phyloP scores from a whole-genome alignment of 2,113 vertebrate genomes.

The Oryzias woworae region DNA sequence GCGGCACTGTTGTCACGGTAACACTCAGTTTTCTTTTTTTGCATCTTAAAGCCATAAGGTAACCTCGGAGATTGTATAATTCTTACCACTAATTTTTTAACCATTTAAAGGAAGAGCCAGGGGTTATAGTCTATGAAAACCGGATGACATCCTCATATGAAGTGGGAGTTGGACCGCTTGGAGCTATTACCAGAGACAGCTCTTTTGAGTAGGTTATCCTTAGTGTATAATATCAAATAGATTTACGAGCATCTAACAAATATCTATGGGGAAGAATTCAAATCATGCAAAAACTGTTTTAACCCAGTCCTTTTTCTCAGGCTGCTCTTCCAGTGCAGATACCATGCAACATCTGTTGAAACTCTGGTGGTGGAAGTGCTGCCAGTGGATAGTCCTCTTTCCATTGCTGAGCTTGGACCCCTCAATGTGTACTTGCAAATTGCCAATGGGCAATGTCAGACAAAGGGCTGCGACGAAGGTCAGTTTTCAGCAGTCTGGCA shows the following conservation, averaged over 20 bases:
- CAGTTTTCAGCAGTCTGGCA: constrained; percentile 4
- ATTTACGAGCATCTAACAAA: no score
- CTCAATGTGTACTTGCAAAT: constrained; percentile 64
- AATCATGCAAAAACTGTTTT: not conserved
- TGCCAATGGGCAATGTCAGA: constrained; percentile 60
- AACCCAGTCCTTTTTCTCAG: constrained; percentile 29
- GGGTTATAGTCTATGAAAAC: constrained; percentile 71
- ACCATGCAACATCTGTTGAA: constrained; percentile 44
- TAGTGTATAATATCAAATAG: not conserved
- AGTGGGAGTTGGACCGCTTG: constrained; percentile 38
- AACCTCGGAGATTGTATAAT: no score
- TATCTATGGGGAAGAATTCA: not conserved
- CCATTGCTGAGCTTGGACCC: constrained; percentile 50
- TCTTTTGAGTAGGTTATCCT: constrained; percentile 61
- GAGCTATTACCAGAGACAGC: constrained; percentile 72
- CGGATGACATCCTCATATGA: constrained; percentile 62
- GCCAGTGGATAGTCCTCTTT: rapidly evolving
- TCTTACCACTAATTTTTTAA: not conserved
- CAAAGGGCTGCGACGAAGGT: constrained; percentile 73
- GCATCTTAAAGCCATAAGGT: not conserved
- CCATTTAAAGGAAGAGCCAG: constrained; percentile 59
- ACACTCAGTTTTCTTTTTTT: constrained; percentile 6
- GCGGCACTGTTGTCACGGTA: constrained; percentile 66
- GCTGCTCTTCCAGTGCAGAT: constrained; percentile 67
- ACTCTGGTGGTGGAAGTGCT: constrained; percentile 48